Conservation (phyloP, 2,113 vertebrate species). For the Eulacestoma nigropectus region DNA sequence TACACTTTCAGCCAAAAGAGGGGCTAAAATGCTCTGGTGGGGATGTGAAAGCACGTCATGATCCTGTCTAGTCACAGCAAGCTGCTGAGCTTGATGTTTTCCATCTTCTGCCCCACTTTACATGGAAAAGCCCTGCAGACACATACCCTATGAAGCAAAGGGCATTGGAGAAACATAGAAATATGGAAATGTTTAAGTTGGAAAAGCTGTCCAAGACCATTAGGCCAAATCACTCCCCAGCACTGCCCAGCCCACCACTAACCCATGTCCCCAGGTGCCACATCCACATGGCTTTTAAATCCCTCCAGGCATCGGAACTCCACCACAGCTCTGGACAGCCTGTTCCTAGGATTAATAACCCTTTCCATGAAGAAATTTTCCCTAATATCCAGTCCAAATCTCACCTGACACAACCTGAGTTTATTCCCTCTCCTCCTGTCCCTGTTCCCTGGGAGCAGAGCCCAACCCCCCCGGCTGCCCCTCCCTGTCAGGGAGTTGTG, state of each 20-base stretch:
- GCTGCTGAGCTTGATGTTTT: neutral
- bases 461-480: no score
- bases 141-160: neutral
- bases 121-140: neutral
- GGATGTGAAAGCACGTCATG: neutral
- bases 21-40: neutral
- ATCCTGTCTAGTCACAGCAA: neutral
- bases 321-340: neutral
- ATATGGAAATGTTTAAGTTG: neutral
- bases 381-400: neutral
- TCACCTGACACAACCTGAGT: rapidly evolving
- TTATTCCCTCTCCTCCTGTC: rapidly evolving
- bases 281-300: rapidly evolving
- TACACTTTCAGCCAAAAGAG: neutral
- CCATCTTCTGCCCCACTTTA: neutral
- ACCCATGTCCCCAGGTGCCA: rapidly evolving
- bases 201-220: neutral
- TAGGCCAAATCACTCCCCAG: rapidly evolving
- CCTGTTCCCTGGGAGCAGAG: no score
- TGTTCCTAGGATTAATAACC: neutral
- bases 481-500: no score
- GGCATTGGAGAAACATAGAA: neutral
- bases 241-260: neutral
- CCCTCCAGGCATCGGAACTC: neutral
- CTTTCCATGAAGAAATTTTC: neutral